These are phyloP conservation scores for Hexactinellida sp. DNA, from an alignment of 37 sponge, comb jelly and placozoan genomes.

Conservation along the genomic window DNA sequence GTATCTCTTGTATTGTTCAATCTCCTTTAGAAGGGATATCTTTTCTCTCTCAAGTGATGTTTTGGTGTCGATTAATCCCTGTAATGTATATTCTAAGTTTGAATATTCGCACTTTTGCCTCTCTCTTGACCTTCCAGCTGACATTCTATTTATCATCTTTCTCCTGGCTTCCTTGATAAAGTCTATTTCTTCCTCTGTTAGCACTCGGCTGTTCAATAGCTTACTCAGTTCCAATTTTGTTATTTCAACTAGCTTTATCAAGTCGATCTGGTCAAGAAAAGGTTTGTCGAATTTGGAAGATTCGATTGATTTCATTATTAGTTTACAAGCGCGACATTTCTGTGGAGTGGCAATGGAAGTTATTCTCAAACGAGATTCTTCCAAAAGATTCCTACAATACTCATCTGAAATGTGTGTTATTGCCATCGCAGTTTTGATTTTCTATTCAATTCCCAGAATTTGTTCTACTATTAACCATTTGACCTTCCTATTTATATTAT, in stretches of 20 bases:
- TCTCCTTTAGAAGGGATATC: neutral
- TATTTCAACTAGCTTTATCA: neutral
- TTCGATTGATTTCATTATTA: neutral
- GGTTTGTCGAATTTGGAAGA: neutral
- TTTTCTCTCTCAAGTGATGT: neutral
- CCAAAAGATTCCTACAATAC: neutral
- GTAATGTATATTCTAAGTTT: neutral
- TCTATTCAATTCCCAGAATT: neutral
- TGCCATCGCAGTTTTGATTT: neutral
- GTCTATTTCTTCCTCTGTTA: neutral
- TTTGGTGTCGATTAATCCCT: neutral
- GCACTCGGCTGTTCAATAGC: neutral
- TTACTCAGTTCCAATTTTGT: neutral
- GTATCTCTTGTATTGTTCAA: neutral
- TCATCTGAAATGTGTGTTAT: constrained; percentile 5
- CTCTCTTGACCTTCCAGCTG: neutral
- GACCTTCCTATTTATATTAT: too few species aligned
- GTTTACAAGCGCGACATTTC: neutral
- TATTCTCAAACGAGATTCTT: constrained; percentile 5
- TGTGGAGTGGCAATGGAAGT: constrained; percentile 2
- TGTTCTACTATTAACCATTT: neutral
- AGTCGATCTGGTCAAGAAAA: neutral
- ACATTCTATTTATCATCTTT: neutral
- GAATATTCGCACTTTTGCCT: neutral
- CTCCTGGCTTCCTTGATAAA: constrained; percentile 8